A percentile compares a stretch with the other conserved stretches of the same genome.
Conservation (phyloP, 1,140 invertebrate species). For the Cotesia glomerata region DNA sequence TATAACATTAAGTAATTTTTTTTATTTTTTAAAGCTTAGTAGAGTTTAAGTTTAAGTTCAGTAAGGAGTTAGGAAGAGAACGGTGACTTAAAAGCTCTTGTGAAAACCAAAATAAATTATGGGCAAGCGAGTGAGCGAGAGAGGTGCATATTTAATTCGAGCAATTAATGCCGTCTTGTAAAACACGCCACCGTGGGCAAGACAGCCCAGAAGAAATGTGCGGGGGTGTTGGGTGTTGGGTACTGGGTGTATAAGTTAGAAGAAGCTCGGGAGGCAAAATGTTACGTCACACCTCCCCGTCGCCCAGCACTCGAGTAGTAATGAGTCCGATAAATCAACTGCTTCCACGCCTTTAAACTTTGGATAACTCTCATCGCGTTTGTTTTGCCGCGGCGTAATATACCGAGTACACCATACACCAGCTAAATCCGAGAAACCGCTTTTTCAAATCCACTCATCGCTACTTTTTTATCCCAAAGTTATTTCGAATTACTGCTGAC, state of each 20-base stretch:
- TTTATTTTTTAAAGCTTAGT: conserved; percentile 19
- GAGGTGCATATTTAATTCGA: conserved; percentile 65
- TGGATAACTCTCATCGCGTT: conserved; percentile 49
- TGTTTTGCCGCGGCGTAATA: conserved; percentile 21
- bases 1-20: too few species aligned
- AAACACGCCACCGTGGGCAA: conserved; percentile 60
- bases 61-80: conserved; percentile 36
- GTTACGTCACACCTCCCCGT: conserved; percentile 48
- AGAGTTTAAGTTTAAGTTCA: conserved; percentile 39
- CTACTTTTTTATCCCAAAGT: not conserved
- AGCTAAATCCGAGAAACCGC: conserved; percentile 33
- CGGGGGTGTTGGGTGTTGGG: not conserved
- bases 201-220: not conserved
- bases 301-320: conserved; percentile 48
- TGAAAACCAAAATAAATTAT: conserved; percentile 63
- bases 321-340: conserved; percentile 65
- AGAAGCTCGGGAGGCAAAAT: conserved; percentile 28
- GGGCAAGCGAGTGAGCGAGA: conserved; percentile 45
- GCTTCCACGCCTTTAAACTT: conserved; percentile 58
- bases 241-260: conserved; percentile 3
- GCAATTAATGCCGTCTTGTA: conserved; percentile 66
- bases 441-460: conserved; percentile 9
- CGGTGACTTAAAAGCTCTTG: conserved; percentile 57
- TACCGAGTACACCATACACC: not conserved
- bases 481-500: not conserved